Conservation (phyloP, 2,888 invertebrate genomes). For the Eudiplozoon nipponicum region DNA sequence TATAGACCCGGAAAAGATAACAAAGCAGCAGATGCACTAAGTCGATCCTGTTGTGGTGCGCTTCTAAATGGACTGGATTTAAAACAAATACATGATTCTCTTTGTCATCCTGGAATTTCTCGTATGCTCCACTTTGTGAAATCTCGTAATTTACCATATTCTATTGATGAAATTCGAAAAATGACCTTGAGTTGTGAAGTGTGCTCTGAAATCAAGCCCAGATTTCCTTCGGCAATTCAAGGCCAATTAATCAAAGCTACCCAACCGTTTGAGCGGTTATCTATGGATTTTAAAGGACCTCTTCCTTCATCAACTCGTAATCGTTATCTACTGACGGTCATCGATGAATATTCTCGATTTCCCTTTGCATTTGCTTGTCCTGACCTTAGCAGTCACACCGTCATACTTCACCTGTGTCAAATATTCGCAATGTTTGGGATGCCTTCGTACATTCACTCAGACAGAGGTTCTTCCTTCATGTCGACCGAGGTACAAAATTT, state of each 20-base stretch:
- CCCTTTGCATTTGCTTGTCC: constrained; percentile 18
- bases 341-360: constrained; percentile 18
- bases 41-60: too few relatives aligned
- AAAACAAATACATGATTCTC: neutral
- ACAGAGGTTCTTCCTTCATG: constrained; percentile 18
- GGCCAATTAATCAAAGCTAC: constrained; percentile 18
- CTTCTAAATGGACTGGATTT: too few relatives aligned
- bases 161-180: constrained; percentile 3
- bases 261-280: constrained; percentile 17
- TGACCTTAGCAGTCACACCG: constrained; percentile 16
- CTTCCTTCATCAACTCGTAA: constrained; percentile 17
- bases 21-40: too few relatives aligned
- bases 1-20: too few relatives aligned
- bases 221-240: neutral
- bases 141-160: constrained; percentile 14
- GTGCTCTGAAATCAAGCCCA: constrained; percentile 3
- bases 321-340: constrained; percentile 17
- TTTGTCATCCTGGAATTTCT: neutral
- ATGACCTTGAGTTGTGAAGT: constrained; percentile 4
- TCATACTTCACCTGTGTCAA: too few relatives aligned
- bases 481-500: constrained; percentile 16
- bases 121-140: constrained; percentile 6
- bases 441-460: constrained; percentile 16
- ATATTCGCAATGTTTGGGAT: constrained; percentile 15
- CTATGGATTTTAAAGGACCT: constrained; percentile 18